Evolutionary conservation across 2,888 invertebrate genomes (phyloP).

Genomic region (Petrolisthes cinctipes): DNA sequence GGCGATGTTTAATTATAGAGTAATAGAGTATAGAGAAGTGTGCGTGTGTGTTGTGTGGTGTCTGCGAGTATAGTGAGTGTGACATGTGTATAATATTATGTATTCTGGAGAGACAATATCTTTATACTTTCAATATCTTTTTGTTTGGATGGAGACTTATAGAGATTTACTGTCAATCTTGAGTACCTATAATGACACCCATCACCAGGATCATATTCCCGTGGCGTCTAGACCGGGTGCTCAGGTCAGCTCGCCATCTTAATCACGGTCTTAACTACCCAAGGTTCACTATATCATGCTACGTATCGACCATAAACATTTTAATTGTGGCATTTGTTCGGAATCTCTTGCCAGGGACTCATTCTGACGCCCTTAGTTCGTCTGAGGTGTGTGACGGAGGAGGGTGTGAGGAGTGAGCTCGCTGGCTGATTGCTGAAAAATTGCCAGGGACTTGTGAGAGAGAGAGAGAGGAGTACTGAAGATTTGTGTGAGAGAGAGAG

Average conservation of each 20-base stretch:
- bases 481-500: constrained; percentile 8
- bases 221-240: not conserved
- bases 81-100: too few relatives aligned
- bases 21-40: too few relatives aligned
- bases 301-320: constrained; percentile 56
- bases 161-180: too few relatives aligned
- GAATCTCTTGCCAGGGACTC: constrained; percentile 29
- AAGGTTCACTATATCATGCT: constrained; percentile 47
- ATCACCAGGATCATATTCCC: too few relatives aligned
- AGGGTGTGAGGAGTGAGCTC: constrained; percentile 45
- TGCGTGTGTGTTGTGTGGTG: too few relatives aligned
- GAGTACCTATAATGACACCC: too few relatives aligned
- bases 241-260: constrained; percentile 29
- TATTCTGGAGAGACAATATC: too few relatives aligned
- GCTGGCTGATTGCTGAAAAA: not conserved
- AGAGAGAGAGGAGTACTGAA: constrained; percentile 13
- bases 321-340: constrained; percentile 49
- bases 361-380: constrained; percentile 42
- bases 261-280: constrained; percentile 49
- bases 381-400: constrained; percentile 36
- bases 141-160: too few relatives aligned
- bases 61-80: too few relatives aligned
- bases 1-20: too few relatives aligned
- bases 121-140: too few relatives aligned
- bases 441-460: not conserved